phyloP scores from a whole-genome alignment of 1,140 invertebrate species.

The Drosophila chauvacae region DNA sequence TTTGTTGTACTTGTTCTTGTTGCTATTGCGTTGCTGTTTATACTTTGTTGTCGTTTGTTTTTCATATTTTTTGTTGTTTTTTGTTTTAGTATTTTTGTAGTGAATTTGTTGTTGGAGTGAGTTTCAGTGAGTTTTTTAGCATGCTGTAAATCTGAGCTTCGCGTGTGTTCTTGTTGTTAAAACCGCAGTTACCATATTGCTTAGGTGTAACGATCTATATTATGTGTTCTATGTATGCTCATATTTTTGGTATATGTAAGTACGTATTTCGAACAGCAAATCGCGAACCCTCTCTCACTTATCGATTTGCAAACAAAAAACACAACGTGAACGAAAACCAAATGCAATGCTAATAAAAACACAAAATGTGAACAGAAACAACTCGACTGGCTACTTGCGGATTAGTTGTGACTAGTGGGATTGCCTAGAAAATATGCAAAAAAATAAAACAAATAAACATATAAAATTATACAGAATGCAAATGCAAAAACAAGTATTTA shows the following conservation, averaged over 20 bases:
- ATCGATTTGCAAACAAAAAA: constrained; percentile 34
- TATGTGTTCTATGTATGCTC: constrained; percentile 33
- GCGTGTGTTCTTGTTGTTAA: constrained; percentile 51
- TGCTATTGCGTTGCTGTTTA: constrained; percentile 72
- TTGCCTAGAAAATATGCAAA: constrained; percentile 82
- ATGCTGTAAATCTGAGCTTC: constrained; percentile 77
- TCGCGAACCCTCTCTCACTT: constrained; percentile 26
- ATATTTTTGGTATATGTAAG: constrained; percentile 20
- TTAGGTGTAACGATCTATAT: constrained; percentile 51
- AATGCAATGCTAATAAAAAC: constrained; percentile 62
- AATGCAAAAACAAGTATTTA: constrained; percentile 22
- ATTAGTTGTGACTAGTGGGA: constrained; percentile 84
- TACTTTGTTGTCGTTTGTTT: constrained; percentile 51
- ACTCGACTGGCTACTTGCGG: constrained; percentile 64
- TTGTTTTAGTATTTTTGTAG: constrained; percentile 45
- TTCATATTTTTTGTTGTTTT: constrained; percentile 36
- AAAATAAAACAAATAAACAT: constrained; percentile 42
- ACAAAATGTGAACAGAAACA: constrained; percentile 74
- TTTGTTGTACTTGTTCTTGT: constrained; percentile 65
- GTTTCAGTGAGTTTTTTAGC: constrained; percentile 71
- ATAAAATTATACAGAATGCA: constrained; percentile 39
- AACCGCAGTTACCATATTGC: constrained; percentile 47
- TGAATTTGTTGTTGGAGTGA: constrained; percentile 72
- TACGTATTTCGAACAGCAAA: constrained; percentile 42
- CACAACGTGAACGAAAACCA: constrained; percentile 53